Evolutionary conservation across 1,140 invertebrate species (phyloP).

Genomic region (Zaprionus taronus): DNA sequence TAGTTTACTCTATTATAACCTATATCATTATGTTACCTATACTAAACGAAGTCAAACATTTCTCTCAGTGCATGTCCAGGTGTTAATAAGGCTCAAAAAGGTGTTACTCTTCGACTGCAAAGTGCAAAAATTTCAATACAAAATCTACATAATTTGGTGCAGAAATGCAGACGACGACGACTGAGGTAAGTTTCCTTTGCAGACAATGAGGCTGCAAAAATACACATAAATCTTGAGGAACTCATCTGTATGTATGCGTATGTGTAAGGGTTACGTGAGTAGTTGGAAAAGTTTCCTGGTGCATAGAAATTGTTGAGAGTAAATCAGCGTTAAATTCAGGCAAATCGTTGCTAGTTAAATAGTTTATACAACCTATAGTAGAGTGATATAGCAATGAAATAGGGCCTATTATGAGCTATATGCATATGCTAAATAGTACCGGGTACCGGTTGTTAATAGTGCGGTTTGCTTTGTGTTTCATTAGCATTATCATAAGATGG

Average conservation of each 20-base stretch:
- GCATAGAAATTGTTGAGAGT: conserved; percentile 46
- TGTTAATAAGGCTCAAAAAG: conserved; percentile 6
- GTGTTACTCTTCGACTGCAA: conserved; percentile 1
- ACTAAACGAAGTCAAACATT: neutral
- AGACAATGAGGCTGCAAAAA: conserved; percentile 66
- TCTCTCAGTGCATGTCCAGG: neutral
- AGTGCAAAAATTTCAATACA: neutral
- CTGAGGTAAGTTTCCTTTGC: conserved; percentile 3
- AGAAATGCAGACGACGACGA: neutral
- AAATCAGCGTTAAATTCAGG: conserved; percentile 69
- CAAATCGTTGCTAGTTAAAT: conserved; percentile 26
- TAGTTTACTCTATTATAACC: too few species aligned
- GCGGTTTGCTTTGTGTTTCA: conserved; percentile 16
- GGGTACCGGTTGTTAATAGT: conserved; percentile 12
- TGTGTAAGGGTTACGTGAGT: neutral
- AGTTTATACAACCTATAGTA: neutral
- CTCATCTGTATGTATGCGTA: neutral
- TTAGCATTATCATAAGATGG: conserved; percentile 29
- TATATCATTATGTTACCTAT: too few species aligned
- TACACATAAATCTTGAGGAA: neutral
- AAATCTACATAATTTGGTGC: conserved; percentile 3
- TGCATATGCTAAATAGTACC: conserved; percentile 31
- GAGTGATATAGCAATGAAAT: conserved; percentile 1
- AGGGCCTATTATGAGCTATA: conserved; percentile 20
- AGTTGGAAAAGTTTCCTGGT: conserved; percentile 24